Conservation (phyloP, 23 tunicate species). For the Phallusia fumigata region DNA sequence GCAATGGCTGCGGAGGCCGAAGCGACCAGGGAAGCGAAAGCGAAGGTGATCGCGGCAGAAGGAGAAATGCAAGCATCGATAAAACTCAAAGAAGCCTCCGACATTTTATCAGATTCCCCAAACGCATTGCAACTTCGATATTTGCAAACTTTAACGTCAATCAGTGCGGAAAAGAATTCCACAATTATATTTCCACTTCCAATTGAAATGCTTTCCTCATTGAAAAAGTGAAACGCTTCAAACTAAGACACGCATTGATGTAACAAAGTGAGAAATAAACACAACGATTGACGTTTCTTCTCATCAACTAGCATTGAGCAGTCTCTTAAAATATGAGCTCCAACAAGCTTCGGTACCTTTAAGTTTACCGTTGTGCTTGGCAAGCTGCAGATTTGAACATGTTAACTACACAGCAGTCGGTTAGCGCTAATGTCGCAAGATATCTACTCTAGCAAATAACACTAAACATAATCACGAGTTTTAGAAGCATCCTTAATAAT, state of each 20-base stretch:
- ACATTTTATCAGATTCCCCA: slow-evolving; percentile 77
- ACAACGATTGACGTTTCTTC: no score
- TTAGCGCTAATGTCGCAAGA: neutral
- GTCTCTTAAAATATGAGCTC: no score
- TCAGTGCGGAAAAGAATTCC: slow-evolving; percentile 93
- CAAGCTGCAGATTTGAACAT: no score
- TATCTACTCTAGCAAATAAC: no score
- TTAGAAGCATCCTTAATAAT: no score
- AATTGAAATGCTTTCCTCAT: slow-evolving; percentile 52
- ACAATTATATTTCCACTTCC: slow-evolving; percentile 95
- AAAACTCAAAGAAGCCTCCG: slow-evolving; percentile 93
- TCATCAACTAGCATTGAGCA: no score
- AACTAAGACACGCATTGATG: no score
- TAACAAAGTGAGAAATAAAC: no score
- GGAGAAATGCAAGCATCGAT: slow-evolving; percentile 95
- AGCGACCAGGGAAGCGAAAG: slow-evolving; percentile 92
- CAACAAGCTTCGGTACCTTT: no score
- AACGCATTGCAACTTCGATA: slow-evolving; percentile 92
- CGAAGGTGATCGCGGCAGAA: slow-evolving; percentile 98
- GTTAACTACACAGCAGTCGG: no score
- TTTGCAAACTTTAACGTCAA: slow-evolving; percentile 79
- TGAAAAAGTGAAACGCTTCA: slow-evolving; percentile 14
- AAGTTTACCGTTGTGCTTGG: no score
- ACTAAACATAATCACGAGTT: no score
- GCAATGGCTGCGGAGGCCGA: slow-evolving; percentile 99